Conservation (phyloP, 2,888 invertebrate genomes). For the Drosophila testacea region DNA sequence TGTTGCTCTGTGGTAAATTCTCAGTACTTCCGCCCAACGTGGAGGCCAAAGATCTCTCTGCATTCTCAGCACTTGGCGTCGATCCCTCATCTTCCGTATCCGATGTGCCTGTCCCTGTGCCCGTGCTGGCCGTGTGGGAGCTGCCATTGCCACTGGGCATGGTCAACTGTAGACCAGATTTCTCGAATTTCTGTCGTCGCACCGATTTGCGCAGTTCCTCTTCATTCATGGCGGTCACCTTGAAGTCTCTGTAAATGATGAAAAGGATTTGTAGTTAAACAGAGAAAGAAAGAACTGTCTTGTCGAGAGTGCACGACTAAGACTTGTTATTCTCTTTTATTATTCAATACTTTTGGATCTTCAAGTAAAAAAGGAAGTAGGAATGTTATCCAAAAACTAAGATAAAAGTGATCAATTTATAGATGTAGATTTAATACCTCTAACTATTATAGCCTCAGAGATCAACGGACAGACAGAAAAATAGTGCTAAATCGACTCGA, state of each 20-base stretch:
- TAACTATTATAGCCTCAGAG: too few relatives aligned
- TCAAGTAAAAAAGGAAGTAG: too few relatives aligned
- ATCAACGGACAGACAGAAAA: too few relatives aligned
- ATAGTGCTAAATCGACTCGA: too few relatives aligned
- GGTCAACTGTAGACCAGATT: slow-evolving; percentile 83
- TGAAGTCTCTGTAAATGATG: slow-evolving; percentile 89
- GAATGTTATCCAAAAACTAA: too few relatives aligned
- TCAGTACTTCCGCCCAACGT: slow-evolving; percentile 92
- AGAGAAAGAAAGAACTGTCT: too few relatives aligned
- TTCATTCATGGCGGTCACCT: slow-evolving; percentile 95
- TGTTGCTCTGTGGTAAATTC: slow-evolving; percentile 83
- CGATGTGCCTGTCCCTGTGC: slow-evolving; percentile 88
- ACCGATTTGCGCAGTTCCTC: slow-evolving; percentile 92
- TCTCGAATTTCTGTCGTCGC: slow-evolving; percentile 89
- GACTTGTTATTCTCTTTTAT: too few relatives aligned
- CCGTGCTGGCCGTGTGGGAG: slow-evolving; percentile 86
- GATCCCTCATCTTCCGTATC: slow-evolving; percentile 91
- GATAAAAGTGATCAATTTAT: too few relatives aligned
- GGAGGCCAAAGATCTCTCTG: slow-evolving; percentile 89
- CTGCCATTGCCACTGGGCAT: slow-evolving; percentile 83
- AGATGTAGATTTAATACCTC: too few relatives aligned
- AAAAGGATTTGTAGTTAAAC: background rate
- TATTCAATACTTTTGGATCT: too few relatives aligned
- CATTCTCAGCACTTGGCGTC: slow-evolving; percentile 93
- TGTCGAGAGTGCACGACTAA: too few relatives aligned